A percentile compares a stretch with the other conserved stretches of the same genome.
phyloP scores from a whole-genome alignment of 2,797 vertebrate genomes.

The Myoxocephalus aenaeus region DNA sequence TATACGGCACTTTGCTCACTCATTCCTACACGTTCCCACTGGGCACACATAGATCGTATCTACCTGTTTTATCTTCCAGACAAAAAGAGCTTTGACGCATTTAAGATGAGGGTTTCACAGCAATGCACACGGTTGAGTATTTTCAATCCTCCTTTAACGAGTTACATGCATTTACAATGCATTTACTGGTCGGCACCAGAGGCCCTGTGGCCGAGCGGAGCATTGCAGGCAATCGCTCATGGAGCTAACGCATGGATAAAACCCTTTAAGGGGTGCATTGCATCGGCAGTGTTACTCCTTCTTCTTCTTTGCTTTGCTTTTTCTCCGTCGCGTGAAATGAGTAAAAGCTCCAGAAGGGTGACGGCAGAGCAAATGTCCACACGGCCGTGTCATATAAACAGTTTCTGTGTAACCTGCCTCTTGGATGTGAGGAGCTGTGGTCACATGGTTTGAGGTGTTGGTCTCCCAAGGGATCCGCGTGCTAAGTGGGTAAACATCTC shows the following conservation, averaged over 20 bases:
- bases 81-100: not conserved
- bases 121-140: not conserved
- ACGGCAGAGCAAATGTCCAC: constrained; percentile 55
- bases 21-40: constrained; percentile 18
- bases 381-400: constrained; percentile 66
- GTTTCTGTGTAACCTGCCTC: constrained; percentile 42
- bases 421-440: constrained; percentile 60
- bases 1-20: not conserved
- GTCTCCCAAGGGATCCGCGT: constrained; percentile 54
- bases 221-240: not conserved
- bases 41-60: too few species aligned
- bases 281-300: not conserved
- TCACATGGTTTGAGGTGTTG: constrained; percentile 64
- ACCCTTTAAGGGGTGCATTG: constrained; percentile 28
- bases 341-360: constrained; percentile 6
- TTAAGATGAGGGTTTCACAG: not conserved
- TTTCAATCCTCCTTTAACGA: not conserved
- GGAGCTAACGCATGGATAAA: not conserved
- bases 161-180: too few species aligned
- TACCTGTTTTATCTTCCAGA: not conserved
- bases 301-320: constrained; percentile 14
- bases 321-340: constrained; percentile 9
- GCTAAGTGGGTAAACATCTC: constrained; percentile 80
- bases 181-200: not conserved
- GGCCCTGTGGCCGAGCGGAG: not conserved